phyloP scores from a whole-genome alignment of 2,113 vertebrate species.

The Daboia siamensis region DNA sequence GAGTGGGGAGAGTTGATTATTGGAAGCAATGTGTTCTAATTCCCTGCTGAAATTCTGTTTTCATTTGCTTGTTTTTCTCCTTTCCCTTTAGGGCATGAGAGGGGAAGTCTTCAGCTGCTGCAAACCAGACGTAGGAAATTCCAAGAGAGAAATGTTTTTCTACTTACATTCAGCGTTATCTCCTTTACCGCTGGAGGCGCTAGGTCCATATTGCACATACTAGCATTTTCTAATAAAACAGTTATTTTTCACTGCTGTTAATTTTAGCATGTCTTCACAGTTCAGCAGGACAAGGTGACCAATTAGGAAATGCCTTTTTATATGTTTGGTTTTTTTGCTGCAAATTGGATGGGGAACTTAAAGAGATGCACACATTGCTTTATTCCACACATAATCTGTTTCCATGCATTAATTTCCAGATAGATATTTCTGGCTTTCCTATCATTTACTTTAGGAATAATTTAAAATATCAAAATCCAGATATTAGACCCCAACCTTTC shows the following conservation, averaged over 20 bases:
- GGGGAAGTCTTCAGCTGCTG: not conserved
- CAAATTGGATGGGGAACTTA: not conserved
- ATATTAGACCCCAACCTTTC: not conserved
- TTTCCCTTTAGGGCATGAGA: not conserved
- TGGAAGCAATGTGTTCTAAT: not conserved
- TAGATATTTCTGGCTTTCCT: not conserved
- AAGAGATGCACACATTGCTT: not conserved
- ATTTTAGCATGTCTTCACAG: not conserved
- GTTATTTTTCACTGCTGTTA: not conserved
- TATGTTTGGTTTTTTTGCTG: not conserved
- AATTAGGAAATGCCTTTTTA: not conserved
- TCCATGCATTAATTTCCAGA: not conserved
- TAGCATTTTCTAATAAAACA: not conserved
- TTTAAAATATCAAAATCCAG: not conserved
- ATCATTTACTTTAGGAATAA: not conserved
- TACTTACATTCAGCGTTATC: not conserved
- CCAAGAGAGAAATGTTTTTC: not conserved
- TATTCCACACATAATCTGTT: not conserved
- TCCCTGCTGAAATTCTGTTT: not conserved
- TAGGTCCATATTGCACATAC: not conserved
- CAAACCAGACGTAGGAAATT: not conserved
- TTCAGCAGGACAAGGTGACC: not conserved
- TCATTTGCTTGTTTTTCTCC: no score
- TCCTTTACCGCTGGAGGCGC: not conserved
- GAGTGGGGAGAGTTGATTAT: not conserved